Evolutionary conservation across 1,140 invertebrate species (phyloP).

Genomic region (Aphis gossypii): DNA sequence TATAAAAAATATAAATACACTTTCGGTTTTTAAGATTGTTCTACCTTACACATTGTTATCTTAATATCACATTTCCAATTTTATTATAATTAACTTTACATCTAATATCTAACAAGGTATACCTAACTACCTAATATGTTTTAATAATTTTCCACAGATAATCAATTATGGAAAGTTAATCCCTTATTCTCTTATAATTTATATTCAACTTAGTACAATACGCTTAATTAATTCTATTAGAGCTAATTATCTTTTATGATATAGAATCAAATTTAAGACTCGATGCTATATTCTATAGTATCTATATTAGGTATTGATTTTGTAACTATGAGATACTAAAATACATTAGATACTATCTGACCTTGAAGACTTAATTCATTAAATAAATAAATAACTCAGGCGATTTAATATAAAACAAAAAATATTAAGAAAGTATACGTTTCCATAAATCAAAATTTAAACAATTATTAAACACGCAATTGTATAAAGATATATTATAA

Average conservation of each 20-base stretch:
- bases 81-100: neutral
- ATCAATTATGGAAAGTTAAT: neutral
- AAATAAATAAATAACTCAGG: neutral
- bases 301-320: neutral
- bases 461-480: neutral
- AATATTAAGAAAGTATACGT: neutral
- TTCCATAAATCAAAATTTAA: neutral
- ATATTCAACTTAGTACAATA: neutral
- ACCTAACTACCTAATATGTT: neutral
- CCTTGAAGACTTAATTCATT: neutral
- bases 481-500: neutral
- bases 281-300: neutral
- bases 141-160: neutral
- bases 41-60: neutral
- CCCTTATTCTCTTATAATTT: neutral
- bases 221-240: neutral
- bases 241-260: neutral
- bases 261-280: neutral
- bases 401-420: neutral
- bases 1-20: neutral
- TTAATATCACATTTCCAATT: neutral
- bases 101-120: neutral
- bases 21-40: neutral
- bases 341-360: neutral
- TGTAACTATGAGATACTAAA: neutral